Evolutionary conservation across 2,113 vertebrate genomes (phyloP), one percentile per base, ranked within the genome.

Genomic region (Ifrita kowaldi): DNA sequence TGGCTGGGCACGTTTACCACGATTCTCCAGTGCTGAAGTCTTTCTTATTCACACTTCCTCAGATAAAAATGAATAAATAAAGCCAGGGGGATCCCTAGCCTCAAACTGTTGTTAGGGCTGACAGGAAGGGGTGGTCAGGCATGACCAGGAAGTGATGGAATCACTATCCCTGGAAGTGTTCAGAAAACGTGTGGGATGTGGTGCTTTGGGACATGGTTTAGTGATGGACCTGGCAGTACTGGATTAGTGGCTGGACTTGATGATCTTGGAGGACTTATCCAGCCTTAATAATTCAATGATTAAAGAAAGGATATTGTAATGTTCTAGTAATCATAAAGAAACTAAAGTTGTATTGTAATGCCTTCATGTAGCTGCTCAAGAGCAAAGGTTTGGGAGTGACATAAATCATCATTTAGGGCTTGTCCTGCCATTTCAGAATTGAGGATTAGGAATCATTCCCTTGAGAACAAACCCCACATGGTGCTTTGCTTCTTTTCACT

Each of bases 41-140:
- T 87, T 85, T 64, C 24, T 81, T 83, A 35, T 20, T 84, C 57
- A 39, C 28, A 41, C 11, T 91, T 81, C 35, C 52, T 44, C 39
- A 60, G 53, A 53, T 69, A 77, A 89, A 75, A 63, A 6, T 17
- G 23, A 65, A 67, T 69, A 81, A 92, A 73, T 49, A 92, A 90
- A 41, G 3, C 11, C 26, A n/a, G 69, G 10, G 22, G n/a, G 32
- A 60, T 67, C 90, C 69, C 33, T 60, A 67, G 11, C 64, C 60
- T 84, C 22, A 44, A 41, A 28, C 37, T 91, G 32, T 46, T 89
- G 56, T 77, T 87, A 67, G 55, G 26, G 16, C n/a, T 79, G 55
- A 12, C 28, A 69, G 49, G 74, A 77, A 84, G 16, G 49, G 20
- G 41, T 76, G 21, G 62, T 76, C 41, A 76, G 79, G 56, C 64